Evolutionary conservation across 2,797 vertebrate genomes (phyloP).

Genomic region (Okamejei kenojei): DNA sequence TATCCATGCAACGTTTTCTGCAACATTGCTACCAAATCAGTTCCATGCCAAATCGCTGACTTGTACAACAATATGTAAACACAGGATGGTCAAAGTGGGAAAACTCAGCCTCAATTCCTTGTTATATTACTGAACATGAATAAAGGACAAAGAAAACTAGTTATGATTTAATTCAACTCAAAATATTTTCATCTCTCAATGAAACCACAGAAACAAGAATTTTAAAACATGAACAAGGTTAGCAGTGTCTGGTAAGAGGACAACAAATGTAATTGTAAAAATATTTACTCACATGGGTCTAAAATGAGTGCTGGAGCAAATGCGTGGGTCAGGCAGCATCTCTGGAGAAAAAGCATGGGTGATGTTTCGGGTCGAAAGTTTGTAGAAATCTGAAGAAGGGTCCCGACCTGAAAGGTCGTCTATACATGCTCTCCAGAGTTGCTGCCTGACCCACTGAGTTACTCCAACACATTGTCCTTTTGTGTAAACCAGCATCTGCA

Average conservation of each 20-base stretch:
- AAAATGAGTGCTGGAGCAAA: too few species aligned
- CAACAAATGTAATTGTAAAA: not conserved
- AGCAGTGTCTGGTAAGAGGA: not conserved
- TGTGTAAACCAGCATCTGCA: too few species aligned
- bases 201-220: not conserved
- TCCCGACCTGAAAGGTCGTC: too few species aligned
- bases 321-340: too few species aligned
- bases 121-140: not conserved
- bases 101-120: not conserved
- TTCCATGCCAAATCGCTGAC: not conserved
- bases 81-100: not conserved
- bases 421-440: too few species aligned
- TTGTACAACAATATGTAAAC: not conserved
- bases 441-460: too few species aligned
- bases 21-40: not conserved
- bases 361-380: too few species aligned
- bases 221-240: not conserved
- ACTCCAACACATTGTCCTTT: too few species aligned
- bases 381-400: too few species aligned
- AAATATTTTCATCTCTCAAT: not conserved
- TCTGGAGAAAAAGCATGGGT: too few species aligned
- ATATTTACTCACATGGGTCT: too few species aligned
- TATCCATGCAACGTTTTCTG: too few species aligned
- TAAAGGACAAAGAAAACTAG: not conserved
- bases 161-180: not conserved